Conservation (phyloP, 1,140 invertebrate genomes). For the Chrysoperla carnea region DNA sequence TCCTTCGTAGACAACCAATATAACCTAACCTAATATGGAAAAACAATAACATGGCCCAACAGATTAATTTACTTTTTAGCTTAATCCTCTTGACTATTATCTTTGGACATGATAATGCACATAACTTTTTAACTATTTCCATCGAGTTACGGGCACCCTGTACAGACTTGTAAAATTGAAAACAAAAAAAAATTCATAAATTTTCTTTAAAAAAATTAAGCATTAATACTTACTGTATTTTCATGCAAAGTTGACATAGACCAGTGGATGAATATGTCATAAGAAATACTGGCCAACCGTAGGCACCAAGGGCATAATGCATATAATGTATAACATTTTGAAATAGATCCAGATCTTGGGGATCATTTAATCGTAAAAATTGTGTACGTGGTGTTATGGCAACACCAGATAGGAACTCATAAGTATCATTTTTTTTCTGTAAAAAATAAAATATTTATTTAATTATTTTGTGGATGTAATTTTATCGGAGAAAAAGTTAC, state of each 20-base stretch:
- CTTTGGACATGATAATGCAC: too few species aligned
- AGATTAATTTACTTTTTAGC: too few species aligned
- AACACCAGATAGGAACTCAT: slow-evolving; percentile 78
- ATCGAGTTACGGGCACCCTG: too few species aligned
- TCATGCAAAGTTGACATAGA: slow-evolving; percentile 52
- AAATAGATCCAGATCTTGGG: slow-evolving; percentile 51
- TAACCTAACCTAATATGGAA: too few species aligned
- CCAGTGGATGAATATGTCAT: slow-evolving; percentile 51
- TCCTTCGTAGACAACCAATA: too few species aligned
- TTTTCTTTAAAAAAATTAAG: too few species aligned
- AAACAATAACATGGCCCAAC: too few species aligned
- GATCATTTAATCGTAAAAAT: slow-evolving; percentile 69
- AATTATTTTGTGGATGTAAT: slow-evolving; percentile 1
- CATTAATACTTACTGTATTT: slow-evolving; percentile 32
- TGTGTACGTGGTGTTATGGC: slow-evolving; percentile 66
- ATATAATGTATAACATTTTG: slow-evolving; percentile 71
- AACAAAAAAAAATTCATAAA: too few species aligned
- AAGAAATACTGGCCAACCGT: slow-evolving; percentile 82
- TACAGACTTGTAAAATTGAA: too few species aligned
- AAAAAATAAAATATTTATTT: slow-evolving; percentile 1
- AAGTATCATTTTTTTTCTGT: slow-evolving; percentile 55
- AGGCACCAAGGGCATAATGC: slow-evolving; percentile 73
- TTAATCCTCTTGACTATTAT: too few species aligned
- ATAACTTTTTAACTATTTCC: too few species aligned
- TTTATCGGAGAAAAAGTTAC: slow-evolving; percentile 19